These are phyloP conservation scores for Zaprionus lineosus DNA, from an alignment of 2,888 invertebrate species.

Conservation along the genomic window DNA sequence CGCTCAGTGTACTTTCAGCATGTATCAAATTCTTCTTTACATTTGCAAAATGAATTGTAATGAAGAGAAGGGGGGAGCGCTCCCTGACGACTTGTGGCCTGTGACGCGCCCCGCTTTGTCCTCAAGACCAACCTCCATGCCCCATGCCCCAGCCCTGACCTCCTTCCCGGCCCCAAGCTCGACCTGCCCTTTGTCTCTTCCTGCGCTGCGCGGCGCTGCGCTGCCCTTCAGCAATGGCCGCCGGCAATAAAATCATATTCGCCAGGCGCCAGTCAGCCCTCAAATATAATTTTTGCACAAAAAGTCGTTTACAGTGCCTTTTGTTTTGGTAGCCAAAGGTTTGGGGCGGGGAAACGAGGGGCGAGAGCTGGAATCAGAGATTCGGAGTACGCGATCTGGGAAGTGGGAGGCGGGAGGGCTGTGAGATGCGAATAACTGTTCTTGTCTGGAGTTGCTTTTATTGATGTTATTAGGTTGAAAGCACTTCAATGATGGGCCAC, in stretches of 20 bases:
- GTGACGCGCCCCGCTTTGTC: conserved; percentile 29
- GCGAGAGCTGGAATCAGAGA: no score
- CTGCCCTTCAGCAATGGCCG: conserved; percentile 54
- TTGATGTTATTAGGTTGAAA: conserved; percentile 77
- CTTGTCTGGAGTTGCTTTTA: conserved; percentile 62
- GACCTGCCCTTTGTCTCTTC: conserved; percentile 21
- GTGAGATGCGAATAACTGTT: no score
- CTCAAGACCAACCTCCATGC: conserved; percentile 10
- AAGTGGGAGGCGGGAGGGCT: no score
- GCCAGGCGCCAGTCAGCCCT: conserved; percentile 82
- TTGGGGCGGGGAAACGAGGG: conserved; percentile 2
- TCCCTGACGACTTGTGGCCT: conserved; percentile 19
- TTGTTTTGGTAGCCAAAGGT: conserved; percentile 18
- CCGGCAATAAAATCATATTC: conserved; percentile 79
- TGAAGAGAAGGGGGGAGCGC: conserved; percentile 59
- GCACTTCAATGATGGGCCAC: conserved; percentile 65
- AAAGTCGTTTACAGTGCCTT: conserved; percentile 66
- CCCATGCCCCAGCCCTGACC: neutral
- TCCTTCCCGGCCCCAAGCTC: neutral
- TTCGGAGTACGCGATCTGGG: no score
- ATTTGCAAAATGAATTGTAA: conserved; percentile 80
- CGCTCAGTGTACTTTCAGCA: conserved; percentile 29
- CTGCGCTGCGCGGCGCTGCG: no score
- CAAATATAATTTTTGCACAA: conserved; percentile 71
- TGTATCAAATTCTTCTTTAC: conserved; percentile 66